Evolutionary conservation across 92 coral and sea anemone species (phyloP).

Genomic region (Epizoanthus ramosus): DNA sequence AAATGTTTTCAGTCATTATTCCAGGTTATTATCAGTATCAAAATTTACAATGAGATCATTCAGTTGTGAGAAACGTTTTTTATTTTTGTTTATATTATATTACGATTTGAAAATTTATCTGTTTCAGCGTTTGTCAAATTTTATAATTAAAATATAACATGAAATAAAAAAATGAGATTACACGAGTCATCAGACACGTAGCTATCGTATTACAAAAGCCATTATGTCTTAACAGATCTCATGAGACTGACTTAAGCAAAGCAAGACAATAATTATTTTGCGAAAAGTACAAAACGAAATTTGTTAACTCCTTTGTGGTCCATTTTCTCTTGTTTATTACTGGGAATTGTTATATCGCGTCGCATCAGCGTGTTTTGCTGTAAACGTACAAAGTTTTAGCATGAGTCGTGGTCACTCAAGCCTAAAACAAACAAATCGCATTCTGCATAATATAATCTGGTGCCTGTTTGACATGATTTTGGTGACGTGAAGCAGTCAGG

Average conservation of each 20-base stretch:
- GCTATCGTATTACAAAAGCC: background rate
- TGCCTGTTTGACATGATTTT: slow-evolving; percentile 22
- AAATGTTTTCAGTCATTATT: too few relatives aligned
- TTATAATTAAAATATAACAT: too few relatives aligned
- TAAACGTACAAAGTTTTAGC: background rate
- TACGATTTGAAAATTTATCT: too few relatives aligned
- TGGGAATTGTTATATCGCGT: background rate
- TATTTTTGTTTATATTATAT: too few relatives aligned
- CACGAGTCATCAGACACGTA: background rate
- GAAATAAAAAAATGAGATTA: slow-evolving; percentile 7
- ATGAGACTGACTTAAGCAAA: background rate
- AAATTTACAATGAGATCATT: too few relatives aligned
- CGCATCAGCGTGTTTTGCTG: background rate
- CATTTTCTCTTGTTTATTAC: too few relatives aligned
- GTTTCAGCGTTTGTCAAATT: too few relatives aligned
- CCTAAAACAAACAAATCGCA: slow-evolving; percentile 25
- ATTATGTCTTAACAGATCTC: background rate
- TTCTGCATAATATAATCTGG: slow-evolving; percentile 28
- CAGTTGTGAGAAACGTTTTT: too few relatives aligned
- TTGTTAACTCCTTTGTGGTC: background rate
- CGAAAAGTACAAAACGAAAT: background rate
- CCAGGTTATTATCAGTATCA: too few relatives aligned
- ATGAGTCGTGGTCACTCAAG: slow-evolving; percentile 1
- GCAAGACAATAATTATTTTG: background rate
- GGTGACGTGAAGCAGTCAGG: slow-evolving; percentile 32